These are phyloP conservation scores for Mactra quadrangularis DNA, from an alignment of 1,140 invertebrate genomes.

Conservation along the genomic window DNA sequence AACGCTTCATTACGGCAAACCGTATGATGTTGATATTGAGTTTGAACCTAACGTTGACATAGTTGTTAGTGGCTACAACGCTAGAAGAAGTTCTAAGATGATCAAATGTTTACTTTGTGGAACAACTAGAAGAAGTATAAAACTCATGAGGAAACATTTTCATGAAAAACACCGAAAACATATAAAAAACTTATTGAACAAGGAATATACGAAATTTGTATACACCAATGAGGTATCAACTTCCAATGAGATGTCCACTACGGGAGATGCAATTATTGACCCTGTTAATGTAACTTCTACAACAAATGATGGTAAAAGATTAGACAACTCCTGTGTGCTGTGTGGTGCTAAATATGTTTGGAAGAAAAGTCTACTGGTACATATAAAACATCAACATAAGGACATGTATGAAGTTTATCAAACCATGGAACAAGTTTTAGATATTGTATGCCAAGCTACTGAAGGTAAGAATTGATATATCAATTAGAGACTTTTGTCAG, in stretches of 20 bases:
- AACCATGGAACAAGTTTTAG: slow-evolving; percentile 22
- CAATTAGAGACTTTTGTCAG: no score
- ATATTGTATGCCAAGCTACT: slow-evolving; percentile 11
- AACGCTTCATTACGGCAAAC: background rate
- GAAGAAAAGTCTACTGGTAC: slow-evolving; percentile 41
- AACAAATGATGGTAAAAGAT: background rate
- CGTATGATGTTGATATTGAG: background rate
- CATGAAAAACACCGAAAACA: slow-evolving; percentile 11
- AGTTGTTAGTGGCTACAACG: background rate
- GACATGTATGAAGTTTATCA: slow-evolving; percentile 12
- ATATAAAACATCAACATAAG: slow-evolving; percentile 24
- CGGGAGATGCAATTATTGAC: background rate
- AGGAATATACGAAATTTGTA: slow-evolving; percentile 4
- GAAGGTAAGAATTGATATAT: no score
- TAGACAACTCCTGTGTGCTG: slow-evolving; percentile 20
- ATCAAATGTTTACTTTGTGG: slow-evolving; percentile 19
- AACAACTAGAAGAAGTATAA: slow-evolving; percentile 7
- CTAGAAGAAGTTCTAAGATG: slow-evolving; percentile 7
- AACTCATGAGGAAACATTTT: slow-evolving; percentile 34
- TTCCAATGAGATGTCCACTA: no score
- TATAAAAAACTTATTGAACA: slow-evolving; percentile 2
- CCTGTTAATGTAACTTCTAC: no score
- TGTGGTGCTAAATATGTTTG: slow-evolving; percentile 39
- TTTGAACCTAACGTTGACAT: background rate
- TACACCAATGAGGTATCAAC: no score